A percentile compares a stretch with the other conserved stretches of the same genome.
Evolutionary conservation across 92 coral and sea anemone species (phyloP).

Genomic region (Paragorgia papillata): DNA sequence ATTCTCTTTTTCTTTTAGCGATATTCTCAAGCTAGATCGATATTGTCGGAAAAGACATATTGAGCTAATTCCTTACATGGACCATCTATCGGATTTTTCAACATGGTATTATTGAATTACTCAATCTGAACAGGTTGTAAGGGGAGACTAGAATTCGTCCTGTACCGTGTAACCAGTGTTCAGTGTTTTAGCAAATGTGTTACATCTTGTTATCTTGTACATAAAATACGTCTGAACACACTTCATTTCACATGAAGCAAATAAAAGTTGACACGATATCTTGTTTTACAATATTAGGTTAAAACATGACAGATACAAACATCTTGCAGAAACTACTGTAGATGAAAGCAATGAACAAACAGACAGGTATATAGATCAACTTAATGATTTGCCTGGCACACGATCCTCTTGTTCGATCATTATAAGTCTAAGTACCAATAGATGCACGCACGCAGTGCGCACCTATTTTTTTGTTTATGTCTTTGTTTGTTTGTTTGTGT

Average conservation of each 20-base stretch:
- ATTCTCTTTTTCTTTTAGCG: constrained; percentile 50
- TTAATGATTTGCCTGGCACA: not conserved
- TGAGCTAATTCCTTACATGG: constrained; percentile 86
- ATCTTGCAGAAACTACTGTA: constrained; percentile 5
- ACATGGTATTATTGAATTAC: constrained; percentile 66
- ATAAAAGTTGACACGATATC: too few species aligned
- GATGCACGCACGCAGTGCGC: too few species aligned
- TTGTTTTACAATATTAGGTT: constrained; percentile 1
- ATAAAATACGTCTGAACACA: too few species aligned
- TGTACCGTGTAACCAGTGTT: too few species aligned
- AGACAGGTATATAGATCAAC: constrained; percentile 10
- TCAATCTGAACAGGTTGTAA: not conserved
- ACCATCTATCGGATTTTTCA: constrained; percentile 78
- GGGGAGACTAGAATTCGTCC: too few species aligned
- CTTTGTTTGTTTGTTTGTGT: too few species aligned
- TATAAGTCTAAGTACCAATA: too few species aligned
- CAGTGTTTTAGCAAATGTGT: too few species aligned
- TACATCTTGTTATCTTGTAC: too few species aligned
- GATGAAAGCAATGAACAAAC: not conserved
- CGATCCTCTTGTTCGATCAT: too few species aligned
- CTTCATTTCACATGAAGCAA: too few species aligned
- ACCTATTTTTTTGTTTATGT: too few species aligned
- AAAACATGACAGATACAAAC: constrained; percentile 23
- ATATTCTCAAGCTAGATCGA: constrained; percentile 79
- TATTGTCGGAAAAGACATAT: constrained; percentile 84